A percentile compares a stretch with the other conserved stretches of the same genome.
Conservation (phyloP, 2,113 vertebrate species). For the Chelonoidis abingdonii region DNA sequence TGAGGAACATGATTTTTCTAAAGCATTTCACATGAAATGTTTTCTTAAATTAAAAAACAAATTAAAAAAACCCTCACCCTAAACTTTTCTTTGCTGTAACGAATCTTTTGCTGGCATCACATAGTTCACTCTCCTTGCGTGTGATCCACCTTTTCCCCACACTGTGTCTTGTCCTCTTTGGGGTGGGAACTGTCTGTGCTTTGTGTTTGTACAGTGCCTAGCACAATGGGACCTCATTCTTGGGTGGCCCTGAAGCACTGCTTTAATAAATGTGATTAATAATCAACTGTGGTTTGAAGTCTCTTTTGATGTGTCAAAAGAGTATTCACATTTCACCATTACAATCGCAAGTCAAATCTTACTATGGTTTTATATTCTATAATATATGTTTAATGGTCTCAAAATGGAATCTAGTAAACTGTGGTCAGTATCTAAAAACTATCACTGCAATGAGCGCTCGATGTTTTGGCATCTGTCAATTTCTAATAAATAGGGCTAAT, state of each 20-base stretch:
- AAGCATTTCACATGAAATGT: not conserved
- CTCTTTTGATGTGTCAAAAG: not conserved
- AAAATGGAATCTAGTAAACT: not conserved
- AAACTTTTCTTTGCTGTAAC: not conserved
- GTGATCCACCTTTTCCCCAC: not conserved
- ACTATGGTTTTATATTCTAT: not conserved
- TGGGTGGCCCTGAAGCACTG: not conserved
- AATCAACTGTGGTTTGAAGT: not conserved
- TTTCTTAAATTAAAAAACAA: not conserved
- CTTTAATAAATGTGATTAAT: not conserved
- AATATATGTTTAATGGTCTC: not conserved
- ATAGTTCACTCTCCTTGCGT: not conserved
- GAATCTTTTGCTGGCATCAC: not conserved
- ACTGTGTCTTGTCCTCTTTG: not conserved
- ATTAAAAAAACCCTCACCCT: not conserved
- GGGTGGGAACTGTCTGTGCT: not conserved
- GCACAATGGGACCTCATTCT: not conserved
- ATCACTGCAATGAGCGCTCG: not conserved
- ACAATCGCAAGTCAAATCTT: not conserved
- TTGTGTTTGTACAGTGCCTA: not conserved
- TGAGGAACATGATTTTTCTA: not conserved
- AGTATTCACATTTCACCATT: not conserved
- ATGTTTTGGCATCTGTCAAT: not conserved
- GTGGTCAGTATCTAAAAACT: not conserved
- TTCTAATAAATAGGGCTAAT: not conserved